These are phyloP conservation scores for Maccullochella peelii DNA, from an alignment of 2,113 vertebrate genomes.

Conservation along the genomic window DNA sequence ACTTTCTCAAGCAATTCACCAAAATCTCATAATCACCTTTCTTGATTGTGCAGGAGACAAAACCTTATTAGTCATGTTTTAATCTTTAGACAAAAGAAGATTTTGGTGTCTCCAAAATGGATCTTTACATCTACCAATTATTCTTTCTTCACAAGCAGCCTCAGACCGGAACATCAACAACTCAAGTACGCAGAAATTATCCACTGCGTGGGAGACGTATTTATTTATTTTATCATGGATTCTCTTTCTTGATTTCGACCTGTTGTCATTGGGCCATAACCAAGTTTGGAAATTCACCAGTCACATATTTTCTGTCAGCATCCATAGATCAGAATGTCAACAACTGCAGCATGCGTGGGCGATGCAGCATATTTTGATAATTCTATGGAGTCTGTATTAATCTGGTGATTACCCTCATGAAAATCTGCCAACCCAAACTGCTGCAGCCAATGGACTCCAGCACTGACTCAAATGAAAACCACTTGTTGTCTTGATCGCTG, in stretches of 20 bases:
- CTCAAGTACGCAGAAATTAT: slow-evolving; percentile 20
- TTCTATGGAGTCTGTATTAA: slow-evolving; percentile 31
- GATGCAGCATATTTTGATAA: slow-evolving; percentile 27
- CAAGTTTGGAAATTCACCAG: slow-evolving; percentile 29
- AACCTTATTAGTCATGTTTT: neutral
- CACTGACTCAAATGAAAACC: slow-evolving; percentile 22
- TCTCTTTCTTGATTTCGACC: slow-evolving; percentile 35
- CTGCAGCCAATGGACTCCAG: slow-evolving; percentile 4
- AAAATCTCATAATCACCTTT: slow-evolving; percentile 22
- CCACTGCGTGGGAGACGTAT: slow-evolving; percentile 44
- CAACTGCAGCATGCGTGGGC: slow-evolving; percentile 10
- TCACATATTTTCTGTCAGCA: slow-evolving; percentile 7
- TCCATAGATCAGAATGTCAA: slow-evolving; percentile 13
- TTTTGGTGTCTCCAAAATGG: neutral
- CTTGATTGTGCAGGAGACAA: neutral
- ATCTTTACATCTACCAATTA: slow-evolving; percentile 33
- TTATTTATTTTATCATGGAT: slow-evolving; percentile 31
- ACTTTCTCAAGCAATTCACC: slow-evolving; percentile 40
- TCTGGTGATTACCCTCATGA: slow-evolving; percentile 19
- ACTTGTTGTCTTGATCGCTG: slow-evolving; percentile 24
- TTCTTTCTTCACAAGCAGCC: slow-evolving; percentile 27
- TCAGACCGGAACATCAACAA: slow-evolving; percentile 59
- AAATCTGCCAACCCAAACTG: slow-evolving; percentile 31
- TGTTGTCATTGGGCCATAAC: neutral
- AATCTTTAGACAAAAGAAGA: slow-evolving; percentile 16